Evolutionary conservation across 2,113 vertebrate species (phyloP).

Genomic region (Nansenia antarctica): DNA sequence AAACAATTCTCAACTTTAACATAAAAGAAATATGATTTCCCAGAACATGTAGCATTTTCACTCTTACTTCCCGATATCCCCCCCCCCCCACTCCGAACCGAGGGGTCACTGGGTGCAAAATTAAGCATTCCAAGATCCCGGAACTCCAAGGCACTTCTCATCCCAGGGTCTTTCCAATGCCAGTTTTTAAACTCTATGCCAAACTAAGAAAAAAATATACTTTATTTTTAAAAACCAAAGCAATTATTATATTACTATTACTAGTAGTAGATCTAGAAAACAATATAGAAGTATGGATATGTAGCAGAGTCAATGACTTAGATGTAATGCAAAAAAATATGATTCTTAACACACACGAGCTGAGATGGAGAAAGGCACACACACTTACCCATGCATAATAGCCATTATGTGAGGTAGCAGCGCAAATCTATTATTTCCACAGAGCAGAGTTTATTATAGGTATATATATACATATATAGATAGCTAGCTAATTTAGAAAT

Average conservation of each 20-base stretch:
- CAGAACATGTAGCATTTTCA: slow-evolving; percentile 53
- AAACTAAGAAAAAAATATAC: slow-evolving; percentile 66
- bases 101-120: slow-evolving; percentile 37
- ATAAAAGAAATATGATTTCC: slow-evolving; percentile 20
- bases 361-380: slow-evolving; percentile 23
- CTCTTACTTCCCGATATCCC: slow-evolving; percentile 24
- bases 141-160: slow-evolving; percentile 44
- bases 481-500: slow-evolving; percentile 53
- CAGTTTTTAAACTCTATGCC: slow-evolving; percentile 77
- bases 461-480: slow-evolving; percentile 45
- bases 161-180: slow-evolving; percentile 55
- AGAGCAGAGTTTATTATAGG: slow-evolving; percentile 65
- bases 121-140: slow-evolving; percentile 39
- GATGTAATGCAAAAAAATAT: slow-evolving; percentile 76
- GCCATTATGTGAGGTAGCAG: slow-evolving; percentile 75
- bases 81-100: slow-evolving; percentile 13
- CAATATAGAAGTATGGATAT: slow-evolving; percentile 72
- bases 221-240: slow-evolving; percentile 85
- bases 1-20: slow-evolving; percentile 15
- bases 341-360: slow-evolving; percentile 42
- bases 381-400: slow-evolving; percentile 31
- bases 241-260: slow-evolving; percentile 68
- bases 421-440: slow-evolving; percentile 64
- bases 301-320: slow-evolving; percentile 82
- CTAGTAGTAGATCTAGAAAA: slow-evolving; percentile 57